phyloP scores from a whole-genome alignment of 2,113 vertebrate genomes.

The Grammomys dolichurus region DNA sequence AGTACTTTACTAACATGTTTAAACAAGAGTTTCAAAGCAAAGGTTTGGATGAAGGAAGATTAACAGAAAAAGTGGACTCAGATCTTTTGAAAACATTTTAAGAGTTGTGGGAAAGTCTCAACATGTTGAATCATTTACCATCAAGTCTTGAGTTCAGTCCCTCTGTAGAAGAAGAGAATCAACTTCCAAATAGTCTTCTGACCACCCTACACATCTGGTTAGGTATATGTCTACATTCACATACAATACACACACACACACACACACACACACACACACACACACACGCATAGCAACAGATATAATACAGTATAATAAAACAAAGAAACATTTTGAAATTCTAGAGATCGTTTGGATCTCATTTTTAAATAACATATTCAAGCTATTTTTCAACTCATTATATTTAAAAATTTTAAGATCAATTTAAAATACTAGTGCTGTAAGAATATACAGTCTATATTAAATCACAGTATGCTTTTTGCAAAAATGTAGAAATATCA shows the following conservation, averaged over 20 bases:
- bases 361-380: background rate
- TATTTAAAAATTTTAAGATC: slow-evolving; percentile 33
- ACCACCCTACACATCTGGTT: background rate
- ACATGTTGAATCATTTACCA: background rate
- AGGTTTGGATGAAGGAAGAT: background rate
- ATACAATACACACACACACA: background rate
- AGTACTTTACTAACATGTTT: slow-evolving; percentile 7
- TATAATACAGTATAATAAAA: background rate
- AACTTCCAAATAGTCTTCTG: background rate
- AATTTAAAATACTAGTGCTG: background rate
- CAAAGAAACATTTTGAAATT: background rate
- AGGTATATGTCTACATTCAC: background rate
- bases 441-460: background rate
- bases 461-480: slow-evolving; percentile 22
- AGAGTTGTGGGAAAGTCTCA: background rate
- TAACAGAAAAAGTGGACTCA: background rate
- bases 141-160: background rate
- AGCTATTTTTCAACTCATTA: background rate
- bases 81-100: background rate
- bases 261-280: background rate
- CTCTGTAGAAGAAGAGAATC: too few relatives aligned
- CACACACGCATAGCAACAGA: background rate
- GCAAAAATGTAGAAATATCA: slow-evolving; percentile 33
- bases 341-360: background rate
- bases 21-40: slow-evolving; percentile 14